Evolutionary conservation across 2,888 invertebrate genomes (phyloP).

Genomic region (Nomada lathburiana): DNA sequence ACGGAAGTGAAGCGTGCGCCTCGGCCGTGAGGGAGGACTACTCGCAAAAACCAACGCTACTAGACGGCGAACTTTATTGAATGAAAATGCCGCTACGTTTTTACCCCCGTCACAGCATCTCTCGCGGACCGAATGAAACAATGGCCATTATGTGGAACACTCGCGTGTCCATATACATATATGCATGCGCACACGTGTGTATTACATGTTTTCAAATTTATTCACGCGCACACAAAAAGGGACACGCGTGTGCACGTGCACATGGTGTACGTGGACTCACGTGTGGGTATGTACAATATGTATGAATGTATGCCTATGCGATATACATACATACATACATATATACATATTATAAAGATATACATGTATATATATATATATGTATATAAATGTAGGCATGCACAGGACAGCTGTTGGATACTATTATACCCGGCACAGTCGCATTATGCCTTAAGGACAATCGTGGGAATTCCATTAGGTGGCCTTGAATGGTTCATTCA

Average conservation of each 20-base stretch:
- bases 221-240: not conserved
- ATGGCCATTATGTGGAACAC: constrained; percentile 81
- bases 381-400: constrained; percentile 39
- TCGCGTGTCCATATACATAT: constrained; percentile 58
- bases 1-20: constrained; percentile 1
- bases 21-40: not conserved
- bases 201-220: constrained; percentile 44
- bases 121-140: constrained; percentile 76
- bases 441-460: constrained; percentile 83
- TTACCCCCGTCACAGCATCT: constrained; percentile 76
- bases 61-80: constrained; percentile 74
- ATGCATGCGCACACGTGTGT: constrained; percentile 35
- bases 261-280: not conserved
- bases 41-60: constrained; percentile 58
- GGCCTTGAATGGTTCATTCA: constrained; percentile 84
- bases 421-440: constrained; percentile 75
- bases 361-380: not conserved
- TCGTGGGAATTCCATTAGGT: constrained; percentile 84
- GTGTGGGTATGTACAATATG: not conserved
- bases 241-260: constrained; percentile 40
- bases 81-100: constrained; percentile 81
- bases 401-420: constrained; percentile 70
- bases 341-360: not conserved
- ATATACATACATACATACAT: not conserved
- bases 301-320: constrained; percentile 16